phyloP scores from a whole-genome alignment of 2,797 vertebrate species.

The Pangasius macronema region DNA sequence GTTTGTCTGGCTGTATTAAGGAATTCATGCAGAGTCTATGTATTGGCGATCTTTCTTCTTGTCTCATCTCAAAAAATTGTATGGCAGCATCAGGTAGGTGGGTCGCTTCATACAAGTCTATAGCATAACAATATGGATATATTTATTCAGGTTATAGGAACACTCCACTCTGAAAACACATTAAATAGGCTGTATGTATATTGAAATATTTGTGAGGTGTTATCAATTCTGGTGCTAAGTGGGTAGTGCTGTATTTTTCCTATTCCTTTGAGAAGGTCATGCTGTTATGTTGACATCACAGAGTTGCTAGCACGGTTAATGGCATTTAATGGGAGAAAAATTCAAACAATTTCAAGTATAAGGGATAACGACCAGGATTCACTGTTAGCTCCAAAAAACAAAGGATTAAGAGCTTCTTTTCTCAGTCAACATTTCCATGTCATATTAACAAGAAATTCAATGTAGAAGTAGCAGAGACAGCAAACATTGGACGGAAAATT shows the following conservation, averaged over 20 bases:
- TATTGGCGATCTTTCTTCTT: slow-evolving; percentile 1
- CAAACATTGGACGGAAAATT: neutral
- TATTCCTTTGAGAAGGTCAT: neutral
- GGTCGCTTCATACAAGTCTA: slow-evolving; percentile 46
- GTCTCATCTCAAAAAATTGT: neutral
- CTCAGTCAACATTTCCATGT: neutral
- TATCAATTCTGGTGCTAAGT: neutral
- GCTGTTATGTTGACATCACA: neutral
- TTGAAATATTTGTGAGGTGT: neutral
- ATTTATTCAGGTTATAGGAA: neutral
- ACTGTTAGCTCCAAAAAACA: neutral
- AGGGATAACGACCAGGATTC: neutral
- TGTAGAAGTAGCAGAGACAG: neutral
- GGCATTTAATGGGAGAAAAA: neutral
- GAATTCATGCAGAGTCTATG: slow-evolving; percentile 4
- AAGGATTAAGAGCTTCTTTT: neutral
- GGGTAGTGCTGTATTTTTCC: neutral
- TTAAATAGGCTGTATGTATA: neutral
- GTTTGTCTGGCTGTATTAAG: neutral
- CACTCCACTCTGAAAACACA: neutral
- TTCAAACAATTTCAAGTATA: neutral
- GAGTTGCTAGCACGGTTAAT: neutral
- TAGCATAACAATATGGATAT: neutral
- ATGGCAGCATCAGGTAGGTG: slow-evolving; percentile 33
- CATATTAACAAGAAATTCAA: neutral